Evolutionary conservation across 2,113 vertebrate species (phyloP).

Genomic region (Nerophis lumbriciformis): DNA sequence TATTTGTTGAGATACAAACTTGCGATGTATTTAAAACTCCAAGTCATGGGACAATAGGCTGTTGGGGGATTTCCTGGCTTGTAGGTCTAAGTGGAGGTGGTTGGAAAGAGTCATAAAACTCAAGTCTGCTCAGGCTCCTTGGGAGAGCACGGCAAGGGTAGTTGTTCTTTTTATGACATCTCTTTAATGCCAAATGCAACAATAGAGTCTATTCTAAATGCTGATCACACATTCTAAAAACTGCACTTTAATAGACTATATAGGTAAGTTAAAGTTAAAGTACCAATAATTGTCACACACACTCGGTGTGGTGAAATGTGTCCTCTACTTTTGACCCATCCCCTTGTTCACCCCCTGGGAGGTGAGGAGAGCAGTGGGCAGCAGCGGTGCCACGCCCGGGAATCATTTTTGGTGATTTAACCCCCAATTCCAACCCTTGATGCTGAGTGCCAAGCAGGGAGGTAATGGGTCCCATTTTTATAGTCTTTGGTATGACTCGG

Average conservation of each 20-base stretch:
- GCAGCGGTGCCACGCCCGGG: no score
- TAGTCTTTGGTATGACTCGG: no score
- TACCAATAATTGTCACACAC: no score
- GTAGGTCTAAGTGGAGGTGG: slow-evolving; percentile 26
- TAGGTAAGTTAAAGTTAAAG: no score
- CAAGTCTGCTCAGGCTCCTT: slow-evolving; percentile 16
- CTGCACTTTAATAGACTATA: not conserved
- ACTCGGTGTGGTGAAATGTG: no score
- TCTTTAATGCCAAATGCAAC: slow-evolving; percentile 7
- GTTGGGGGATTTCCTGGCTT: slow-evolving; percentile 28
- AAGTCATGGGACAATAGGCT: slow-evolving; percentile 13
- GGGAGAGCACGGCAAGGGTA: slow-evolving; percentile 29
- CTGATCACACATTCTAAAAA: not conserved
- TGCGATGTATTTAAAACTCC: slow-evolving; percentile 1
- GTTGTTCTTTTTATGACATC: slow-evolving; percentile 14
- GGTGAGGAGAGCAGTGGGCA: no score
- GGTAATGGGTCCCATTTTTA: no score
- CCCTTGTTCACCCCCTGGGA: no score
- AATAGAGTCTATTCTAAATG: not conserved
- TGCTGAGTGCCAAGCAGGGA: no score
- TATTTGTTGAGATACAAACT: not conserved
- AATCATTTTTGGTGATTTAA: no score
- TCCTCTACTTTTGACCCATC: no score
- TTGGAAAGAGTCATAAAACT: slow-evolving; percentile 44
- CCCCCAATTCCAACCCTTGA: no score